These are phyloP conservation scores for Mnemiopsis leidyi DNA, from an alignment of 37 sponge, comb jelly and placozoan genomes.

Conservation along the genomic window DNA sequence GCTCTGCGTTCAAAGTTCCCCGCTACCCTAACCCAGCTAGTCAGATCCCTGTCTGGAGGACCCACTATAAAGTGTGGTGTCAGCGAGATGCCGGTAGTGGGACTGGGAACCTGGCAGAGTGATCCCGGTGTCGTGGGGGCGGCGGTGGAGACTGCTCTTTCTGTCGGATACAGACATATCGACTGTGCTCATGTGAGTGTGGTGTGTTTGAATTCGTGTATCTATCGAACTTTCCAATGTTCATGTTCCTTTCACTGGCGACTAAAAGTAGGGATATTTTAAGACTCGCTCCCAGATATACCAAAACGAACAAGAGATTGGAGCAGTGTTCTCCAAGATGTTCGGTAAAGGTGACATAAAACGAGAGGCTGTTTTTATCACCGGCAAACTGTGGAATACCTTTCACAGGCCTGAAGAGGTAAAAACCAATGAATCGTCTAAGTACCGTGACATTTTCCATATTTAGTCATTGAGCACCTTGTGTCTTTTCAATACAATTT, in stretches of 20 bases:
- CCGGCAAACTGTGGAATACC: constrained; percentile 94
- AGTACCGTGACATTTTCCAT: too few species aligned
- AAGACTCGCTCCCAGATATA: constrained; percentile 70
- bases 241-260: too few species aligned
- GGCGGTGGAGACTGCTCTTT: constrained; percentile 78
- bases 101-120: constrained; percentile 98
- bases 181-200: constrained; percentile 77
- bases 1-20: not conserved
- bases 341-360: constrained; percentile 67
- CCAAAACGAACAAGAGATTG: constrained; percentile 89
- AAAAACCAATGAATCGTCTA: too few species aligned
- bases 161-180: constrained; percentile 79
- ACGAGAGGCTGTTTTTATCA: constrained; percentile 84
- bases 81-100: constrained; percentile 79
- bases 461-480: not conserved
- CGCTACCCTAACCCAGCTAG: not conserved
- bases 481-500: not conserved
- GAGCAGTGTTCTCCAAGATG: constrained; percentile 77
- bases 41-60: not conserved
- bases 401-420: constrained; percentile 75
- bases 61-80: constrained; percentile 46
- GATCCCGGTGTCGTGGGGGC: constrained; percentile 76
- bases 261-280: too few species aligned
- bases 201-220: too few species aligned
- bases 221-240: too few species aligned